Conservation (phyloP, 2,888 invertebrate species). For the Drosophila cyrtoloma region DNA sequence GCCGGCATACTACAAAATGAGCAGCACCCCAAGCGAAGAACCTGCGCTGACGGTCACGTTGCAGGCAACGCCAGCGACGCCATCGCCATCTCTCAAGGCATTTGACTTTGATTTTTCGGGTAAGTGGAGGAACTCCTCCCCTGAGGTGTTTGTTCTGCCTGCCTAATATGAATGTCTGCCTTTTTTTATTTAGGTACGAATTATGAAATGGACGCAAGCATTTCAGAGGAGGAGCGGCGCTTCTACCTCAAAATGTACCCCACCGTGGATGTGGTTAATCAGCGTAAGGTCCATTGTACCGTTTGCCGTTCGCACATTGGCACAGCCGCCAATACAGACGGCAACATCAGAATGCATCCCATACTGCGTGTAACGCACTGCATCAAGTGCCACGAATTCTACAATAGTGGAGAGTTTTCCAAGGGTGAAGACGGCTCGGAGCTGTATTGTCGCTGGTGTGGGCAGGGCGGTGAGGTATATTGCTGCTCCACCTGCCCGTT, state of each 20-base stretch:
- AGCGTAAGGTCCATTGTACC: constrained; percentile 89
- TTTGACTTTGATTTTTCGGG: constrained; percentile 63
- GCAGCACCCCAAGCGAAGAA: constrained; percentile 46
- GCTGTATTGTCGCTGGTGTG: constrained; percentile 93
- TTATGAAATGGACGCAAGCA: constrained; percentile 86
- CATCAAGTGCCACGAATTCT: constrained; percentile 90
- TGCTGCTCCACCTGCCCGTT: constrained; percentile 91
- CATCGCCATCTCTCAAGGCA: constrained; percentile 58
- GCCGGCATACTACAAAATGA: constrained; percentile 46
- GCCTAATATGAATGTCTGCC: constrained; percentile 15
- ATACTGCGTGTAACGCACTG: constrained; percentile 90
- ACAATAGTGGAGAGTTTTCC: constrained; percentile 92
- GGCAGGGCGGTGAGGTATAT: constrained; percentile 92
- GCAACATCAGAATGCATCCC: constrained; percentile 90
- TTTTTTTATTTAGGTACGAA: constrained; percentile 66
- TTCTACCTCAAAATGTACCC: constrained; percentile 86
- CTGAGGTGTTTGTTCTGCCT: not conserved
- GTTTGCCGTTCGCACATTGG: constrained; percentile 92
- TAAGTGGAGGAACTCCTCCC: constrained; percentile 34
- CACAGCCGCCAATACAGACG: constrained; percentile 88
- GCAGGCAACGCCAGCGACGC: constrained; percentile 35
- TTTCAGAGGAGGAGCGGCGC: constrained; percentile 86
- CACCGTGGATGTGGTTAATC: constrained; percentile 88
- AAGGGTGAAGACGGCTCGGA: constrained; percentile 94
- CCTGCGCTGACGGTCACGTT: constrained; percentile 22